Evolutionary conservation across 92 coral and sea anemone genomes (phyloP).

Genomic region (Plumapathes pennacea): DNA sequence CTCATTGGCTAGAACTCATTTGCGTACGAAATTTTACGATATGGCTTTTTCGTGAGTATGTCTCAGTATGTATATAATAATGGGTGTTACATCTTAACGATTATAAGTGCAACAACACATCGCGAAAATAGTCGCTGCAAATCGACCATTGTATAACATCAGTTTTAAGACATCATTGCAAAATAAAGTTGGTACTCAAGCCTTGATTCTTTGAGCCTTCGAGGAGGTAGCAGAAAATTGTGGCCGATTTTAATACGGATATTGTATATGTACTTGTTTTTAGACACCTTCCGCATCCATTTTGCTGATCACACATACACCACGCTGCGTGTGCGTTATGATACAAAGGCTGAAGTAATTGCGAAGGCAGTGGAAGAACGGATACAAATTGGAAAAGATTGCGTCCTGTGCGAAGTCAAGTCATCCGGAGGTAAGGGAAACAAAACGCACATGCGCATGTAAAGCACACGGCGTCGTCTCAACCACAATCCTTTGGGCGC

Average conservation of each 20-base stretch:
- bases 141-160: no score
- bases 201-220: background rate
- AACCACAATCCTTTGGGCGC: no score
- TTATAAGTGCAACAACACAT: no score
- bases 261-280: background rate
- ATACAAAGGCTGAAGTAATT: slow-evolving; percentile 75
- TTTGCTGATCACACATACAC: slow-evolving; percentile 96
- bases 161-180: no score
- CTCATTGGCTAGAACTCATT: no score
- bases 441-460: no score
- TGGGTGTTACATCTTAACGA: no score
- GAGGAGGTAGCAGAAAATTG: background rate
- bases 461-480: no score
- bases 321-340: slow-evolving; percentile 69
- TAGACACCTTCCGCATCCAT: slow-evolving; percentile 85
- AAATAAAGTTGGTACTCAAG: background rate
- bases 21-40: no score
- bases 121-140: no score
- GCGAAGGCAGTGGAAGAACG: slow-evolving; percentile 75
- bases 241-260: background rate
- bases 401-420: slow-evolving; percentile 90
- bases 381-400: slow-evolving; percentile 75
- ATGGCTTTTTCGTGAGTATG: no score
- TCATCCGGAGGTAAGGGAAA: slow-evolving; percentile 99
- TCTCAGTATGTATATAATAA: no score